A percentile compares a stretch with the other conserved stretches of the same genome.
phyloP scores from a whole-genome alignment of 2,888 invertebrate genomes.

The Stenotaenia linearis region DNA sequence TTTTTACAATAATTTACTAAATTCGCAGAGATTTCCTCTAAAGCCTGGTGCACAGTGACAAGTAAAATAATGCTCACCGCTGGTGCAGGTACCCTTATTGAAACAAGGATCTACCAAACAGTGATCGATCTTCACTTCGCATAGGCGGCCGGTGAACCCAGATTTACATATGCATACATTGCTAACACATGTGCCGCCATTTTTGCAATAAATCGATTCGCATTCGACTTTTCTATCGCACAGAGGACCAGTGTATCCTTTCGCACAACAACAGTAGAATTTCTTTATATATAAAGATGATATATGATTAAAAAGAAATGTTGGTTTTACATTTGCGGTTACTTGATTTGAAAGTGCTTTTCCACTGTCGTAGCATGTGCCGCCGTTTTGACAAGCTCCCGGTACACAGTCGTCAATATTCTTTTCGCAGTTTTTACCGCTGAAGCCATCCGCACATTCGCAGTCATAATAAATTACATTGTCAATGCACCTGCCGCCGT shows the following conservation, averaged over 20 bases:
- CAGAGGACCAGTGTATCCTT: neutral
- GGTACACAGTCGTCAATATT: slow-evolving; percentile 51
- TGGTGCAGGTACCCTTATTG: slow-evolving; percentile 45
- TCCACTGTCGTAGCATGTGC: slow-evolving; percentile 39
- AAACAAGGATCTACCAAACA: slow-evolving; percentile 43
- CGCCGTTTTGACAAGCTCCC: slow-evolving; percentile 42
- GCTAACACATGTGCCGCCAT: slow-evolving; percentile 45
- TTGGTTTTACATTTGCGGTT: neutral
- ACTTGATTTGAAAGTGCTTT: neutral
- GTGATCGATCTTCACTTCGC: slow-evolving; percentile 37
- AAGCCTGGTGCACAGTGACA: slow-evolving; percentile 2
- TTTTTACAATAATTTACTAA: neutral
- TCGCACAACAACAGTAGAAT: slow-evolving; percentile 3
- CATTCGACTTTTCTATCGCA: slow-evolving; percentile 37
- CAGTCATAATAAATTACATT: slow-evolving; percentile 49
- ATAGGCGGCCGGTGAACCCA: neutral
- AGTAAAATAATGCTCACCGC: slow-evolving; percentile 37
- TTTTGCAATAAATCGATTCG: slow-evolving; percentile 43
- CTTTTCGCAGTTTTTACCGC: slow-evolving; percentile 52
- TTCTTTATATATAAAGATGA: neutral
- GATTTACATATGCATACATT: neutral
- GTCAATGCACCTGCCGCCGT: slow-evolving; percentile 46
- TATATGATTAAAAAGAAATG: neutral
- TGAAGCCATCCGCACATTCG: slow-evolving; percentile 55
- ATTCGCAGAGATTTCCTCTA: neutral